Percentiles rank a stretch among this genome's conserved stretches.
These are phyloP conservation scores for Drosophila busckii DNA, from an alignment of 1,140 invertebrate genomes.

Conservation along the genomic window DNA sequence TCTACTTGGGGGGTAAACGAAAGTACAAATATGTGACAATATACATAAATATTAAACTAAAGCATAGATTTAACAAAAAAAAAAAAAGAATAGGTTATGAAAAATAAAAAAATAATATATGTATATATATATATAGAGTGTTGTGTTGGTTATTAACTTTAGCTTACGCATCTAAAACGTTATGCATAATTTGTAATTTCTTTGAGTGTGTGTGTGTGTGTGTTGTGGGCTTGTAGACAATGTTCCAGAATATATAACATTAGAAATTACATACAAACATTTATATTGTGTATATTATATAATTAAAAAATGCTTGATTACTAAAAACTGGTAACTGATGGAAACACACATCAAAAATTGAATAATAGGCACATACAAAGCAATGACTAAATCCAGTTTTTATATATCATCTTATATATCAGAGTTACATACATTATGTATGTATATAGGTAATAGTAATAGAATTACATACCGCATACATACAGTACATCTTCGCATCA, in stretches of 20 bases:
- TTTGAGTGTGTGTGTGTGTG: slow-evolving; percentile 15
- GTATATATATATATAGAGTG: slow-evolving; percentile 37
- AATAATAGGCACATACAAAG: slow-evolving; percentile 72
- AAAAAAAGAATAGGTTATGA: slow-evolving; percentile 49
- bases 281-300: no score
- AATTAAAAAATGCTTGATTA: slow-evolving; percentile 50
- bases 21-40: slow-evolving; percentile 43
- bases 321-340: slow-evolving; percentile 53
- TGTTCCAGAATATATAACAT: slow-evolving; percentile 30
- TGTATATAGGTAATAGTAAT: slow-evolving; percentile 15
- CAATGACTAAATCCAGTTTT: slow-evolving; percentile 74
- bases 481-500: slow-evolving; percentile 3
- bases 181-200: slow-evolving; percentile 39
- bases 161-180: slow-evolving; percentile 41
- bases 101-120: slow-evolving; percentile 47
- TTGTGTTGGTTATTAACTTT: slow-evolving; percentile 36
- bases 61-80: slow-evolving; percentile 47
- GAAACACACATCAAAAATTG: slow-evolving; percentile 67
- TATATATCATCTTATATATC: no score
- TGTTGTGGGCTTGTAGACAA: slow-evolving; percentile 4
- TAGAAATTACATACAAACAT: slow-evolving; percentile 36
- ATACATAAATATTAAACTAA: slow-evolving; percentile 38
- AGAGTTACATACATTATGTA: slow-evolving; percentile 46
- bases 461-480: background rate
- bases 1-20: slow-evolving; percentile 55